phyloP scores from a whole-genome alignment of 1,140 invertebrate species.

The Colletes gigas region DNA sequence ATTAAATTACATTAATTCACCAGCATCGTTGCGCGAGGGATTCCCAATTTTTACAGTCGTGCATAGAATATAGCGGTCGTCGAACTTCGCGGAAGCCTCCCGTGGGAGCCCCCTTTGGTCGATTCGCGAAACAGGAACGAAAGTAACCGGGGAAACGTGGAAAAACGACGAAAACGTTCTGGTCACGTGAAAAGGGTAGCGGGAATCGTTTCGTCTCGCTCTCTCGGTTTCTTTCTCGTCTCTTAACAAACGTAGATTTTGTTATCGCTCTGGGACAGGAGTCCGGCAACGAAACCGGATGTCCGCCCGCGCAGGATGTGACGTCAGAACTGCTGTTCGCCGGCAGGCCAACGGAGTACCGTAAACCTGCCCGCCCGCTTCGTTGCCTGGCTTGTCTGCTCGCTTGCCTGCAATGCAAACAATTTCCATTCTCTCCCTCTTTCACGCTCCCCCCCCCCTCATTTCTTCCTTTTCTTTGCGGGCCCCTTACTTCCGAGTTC shows the following conservation, averaged over 20 bases:
- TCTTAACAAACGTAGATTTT: conserved; percentile 73
- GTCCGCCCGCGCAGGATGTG: conserved; percentile 78
- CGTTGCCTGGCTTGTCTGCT: background rate
- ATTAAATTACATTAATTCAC: no score
- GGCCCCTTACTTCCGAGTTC: background rate
- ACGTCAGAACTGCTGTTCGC: conserved; percentile 72
- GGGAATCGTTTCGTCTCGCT: background rate
- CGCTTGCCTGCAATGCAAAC: conserved; percentile 58
- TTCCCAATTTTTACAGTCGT: no score
- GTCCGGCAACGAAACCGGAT: conserved; percentile 76
- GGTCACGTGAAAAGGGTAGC: background rate
- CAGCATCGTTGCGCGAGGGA: no score
- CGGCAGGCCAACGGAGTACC: conserved; percentile 55
- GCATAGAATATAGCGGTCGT: no score
- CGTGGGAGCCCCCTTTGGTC: no score
- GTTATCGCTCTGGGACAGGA: conserved; percentile 74
- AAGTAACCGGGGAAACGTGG: background rate
- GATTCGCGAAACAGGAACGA: no score
- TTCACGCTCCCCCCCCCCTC: background rate
- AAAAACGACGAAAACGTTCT: background rate
- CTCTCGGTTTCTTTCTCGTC: conserved; percentile 31
- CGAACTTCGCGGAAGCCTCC: no score
- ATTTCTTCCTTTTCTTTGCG: background rate
- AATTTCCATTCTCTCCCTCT: conserved; percentile 63
- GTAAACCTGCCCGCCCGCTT: conserved; percentile 60